A percentile compares a stretch with the other conserved stretches of the same genome.
Conservation (phyloP, 2,113 vertebrate species). For the Lipotes vexillifer region DNA sequence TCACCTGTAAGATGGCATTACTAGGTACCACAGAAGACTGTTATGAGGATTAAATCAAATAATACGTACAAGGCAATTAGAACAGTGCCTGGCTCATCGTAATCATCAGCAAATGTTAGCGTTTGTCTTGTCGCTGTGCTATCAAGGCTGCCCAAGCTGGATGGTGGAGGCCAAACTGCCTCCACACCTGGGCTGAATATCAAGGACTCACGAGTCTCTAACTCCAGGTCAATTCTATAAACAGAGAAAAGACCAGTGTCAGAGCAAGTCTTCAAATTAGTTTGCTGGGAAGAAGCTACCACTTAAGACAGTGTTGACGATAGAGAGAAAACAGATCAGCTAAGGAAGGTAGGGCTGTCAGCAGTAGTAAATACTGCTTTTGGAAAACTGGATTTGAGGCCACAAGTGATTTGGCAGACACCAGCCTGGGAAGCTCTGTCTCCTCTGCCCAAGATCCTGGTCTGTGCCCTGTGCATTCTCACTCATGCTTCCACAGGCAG, state of each 20-base stretch:
- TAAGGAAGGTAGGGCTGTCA: too few relatives aligned
- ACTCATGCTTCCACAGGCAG: not conserved
- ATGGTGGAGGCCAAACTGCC: not conserved
- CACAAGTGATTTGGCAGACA: not conserved
- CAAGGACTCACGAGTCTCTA: not conserved
- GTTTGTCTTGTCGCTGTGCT: not conserved
- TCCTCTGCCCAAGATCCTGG: not conserved
- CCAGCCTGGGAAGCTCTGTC: not conserved
- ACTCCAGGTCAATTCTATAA: not conserved
- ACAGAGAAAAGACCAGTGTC: not conserved
- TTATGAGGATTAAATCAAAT: not conserved
- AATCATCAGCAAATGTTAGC: not conserved
- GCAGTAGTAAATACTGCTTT: not conserved
- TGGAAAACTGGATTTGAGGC: not conserved
- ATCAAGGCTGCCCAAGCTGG: not conserved
- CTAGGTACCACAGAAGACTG: not conserved
- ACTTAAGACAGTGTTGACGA: not conserved
- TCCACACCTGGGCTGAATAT: not conserved
- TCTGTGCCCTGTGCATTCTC: not conserved
- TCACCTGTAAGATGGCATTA: not conserved
- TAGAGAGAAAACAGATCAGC: not conserved
- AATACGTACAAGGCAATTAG: not conserved
- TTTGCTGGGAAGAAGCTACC: not conserved
- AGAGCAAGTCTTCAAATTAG: not conserved
- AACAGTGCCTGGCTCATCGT: not conserved